Evolutionary conservation across 2,888 invertebrate species (phyloP), one percentile per base, ranked within the genome.

Genomic region (Sminthurinus aureus): DNA sequence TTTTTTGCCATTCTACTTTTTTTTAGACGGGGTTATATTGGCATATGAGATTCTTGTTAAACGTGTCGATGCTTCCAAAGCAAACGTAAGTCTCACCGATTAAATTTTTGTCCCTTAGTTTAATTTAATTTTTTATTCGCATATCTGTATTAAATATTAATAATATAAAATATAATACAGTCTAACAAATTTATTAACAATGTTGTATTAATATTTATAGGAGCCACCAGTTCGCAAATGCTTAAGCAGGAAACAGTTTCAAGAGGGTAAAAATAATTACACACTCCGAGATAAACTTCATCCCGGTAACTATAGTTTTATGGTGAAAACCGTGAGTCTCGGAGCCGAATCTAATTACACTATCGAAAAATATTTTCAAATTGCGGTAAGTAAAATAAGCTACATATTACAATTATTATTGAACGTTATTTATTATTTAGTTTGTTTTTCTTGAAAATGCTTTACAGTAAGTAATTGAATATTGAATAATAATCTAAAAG

Each of bases 1-100:
- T n/a, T n/a, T n/a, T n/a, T n/a, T n/a, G n/a, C n/a, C n/a, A n/a
- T n/a, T n/a, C n/a, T n/a, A n/a, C n/a, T n/a, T n/a, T n/a, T n/a
- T n/a, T n/a, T n/a, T n/a, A n/a, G n/a, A n/a, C n/a, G 97, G 98
- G 11, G 85, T 88, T n/a, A 77, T 87, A 75, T 93, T 96, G 71
- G 94, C 95, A 0, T 98, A 98, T 91, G 93, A 94, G 85, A 93
- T 98, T 81, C 93, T 94, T 87, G 96, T 95, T 89, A 92, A 93
- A 85, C 92, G 93, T 80, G 91, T 94, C 50, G 94, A 94, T 84
- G 92, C 93, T 73, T 92, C 92, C 89, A 93, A 93, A 90, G 94
- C 94, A 89, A 89, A 89, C 88, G 83, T 20, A 76, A 66, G 18
- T 12, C 38, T 20, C 9, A 69, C 24, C 50, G 20, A 38, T 18